Evolutionary conservation across 2,888 invertebrate genomes (phyloP), one percentile per base, ranked within the genome.

Genomic region (Limenitis camilla): DNA sequence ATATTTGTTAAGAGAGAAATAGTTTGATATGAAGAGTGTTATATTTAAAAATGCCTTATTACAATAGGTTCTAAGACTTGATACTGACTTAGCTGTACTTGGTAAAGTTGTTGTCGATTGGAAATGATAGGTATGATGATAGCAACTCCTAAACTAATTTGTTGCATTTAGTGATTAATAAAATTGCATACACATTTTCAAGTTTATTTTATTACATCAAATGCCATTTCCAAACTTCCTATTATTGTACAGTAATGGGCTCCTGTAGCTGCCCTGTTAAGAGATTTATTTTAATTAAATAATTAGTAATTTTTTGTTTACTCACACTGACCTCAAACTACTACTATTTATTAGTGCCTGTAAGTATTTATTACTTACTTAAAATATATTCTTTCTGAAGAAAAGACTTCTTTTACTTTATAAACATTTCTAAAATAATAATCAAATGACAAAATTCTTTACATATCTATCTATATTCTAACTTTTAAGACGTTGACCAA

Each of bases 151-250:
- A 77, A 81, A 78, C 76, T 85, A 80, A 84, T 85, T 81, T 85
- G 86, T 86, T 87, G 86, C 87, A 87, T 86, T 86, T 87, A 86
- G 86, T 80, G 81, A 83, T 72, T 78, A 85, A 84, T 84, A 82
- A 85, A 86, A 84, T 85, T 86, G 84, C 86, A 87, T 87, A 86
- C 85, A 74, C 86, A 86, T 85, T 85, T 86, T 55, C 35, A 50
- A 45, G 47, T 48, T 40, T 50, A 42, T 55, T 58, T 58, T 48
- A 58, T 58, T 58, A 51, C 4, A 39, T 33, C 42, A 29, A 11
- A 8, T 8, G 5, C 29, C 6, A n/a, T 32, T 10, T 6, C n/a
- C 28, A 19, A 10, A 27, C 41, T 9, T 30, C 35, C 5, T 6
- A 27, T 28, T 7, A 33, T 33, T 44, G 9, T 7, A 45, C 49